A percentile compares a stretch with the other conserved stretches of the same genome.
Evolutionary conservation across 2,888 invertebrate species (phyloP).

Genomic region (Microplitis deprimator): DNA sequence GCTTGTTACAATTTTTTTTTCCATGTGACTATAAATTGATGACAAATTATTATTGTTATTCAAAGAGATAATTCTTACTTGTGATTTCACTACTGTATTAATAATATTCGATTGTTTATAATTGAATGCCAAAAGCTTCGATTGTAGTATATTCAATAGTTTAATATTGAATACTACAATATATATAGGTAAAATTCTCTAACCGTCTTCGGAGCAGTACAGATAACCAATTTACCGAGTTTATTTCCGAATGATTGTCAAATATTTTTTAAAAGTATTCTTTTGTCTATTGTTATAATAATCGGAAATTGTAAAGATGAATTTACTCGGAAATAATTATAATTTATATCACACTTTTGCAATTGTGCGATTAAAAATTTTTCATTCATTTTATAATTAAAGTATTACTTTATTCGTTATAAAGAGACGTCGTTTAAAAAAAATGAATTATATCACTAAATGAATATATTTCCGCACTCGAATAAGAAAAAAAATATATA

Average conservation of each 20-base stretch:
- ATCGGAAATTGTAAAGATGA: neutral
- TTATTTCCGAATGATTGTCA: neutral
- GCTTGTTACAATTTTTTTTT: neutral
- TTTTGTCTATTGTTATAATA: neutral
- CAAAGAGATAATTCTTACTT: neutral
- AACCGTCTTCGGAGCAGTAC: neutral
- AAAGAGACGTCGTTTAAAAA: no score
- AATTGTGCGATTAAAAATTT: no score
- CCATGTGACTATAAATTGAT: neutral
- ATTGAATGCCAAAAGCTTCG: neutral
- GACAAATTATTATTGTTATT: neutral
- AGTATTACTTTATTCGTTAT: no score
- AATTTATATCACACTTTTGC: no score
- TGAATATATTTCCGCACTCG: no score
- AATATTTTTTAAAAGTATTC: neutral
- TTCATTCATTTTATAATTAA: no score
- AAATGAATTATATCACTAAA: no score
- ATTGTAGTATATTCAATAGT: neutral
- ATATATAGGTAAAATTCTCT: neutral
- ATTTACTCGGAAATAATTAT: neutral
- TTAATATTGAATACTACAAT: neutral
- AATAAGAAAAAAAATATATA: no score
- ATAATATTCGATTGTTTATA: neutral
- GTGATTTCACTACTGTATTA: neutral
- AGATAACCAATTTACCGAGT: neutral